Percentiles rank a stretch among this genome's conserved stretches.
These are phyloP conservation scores for Mus spretus DNA, from an alignment of 2,797 vertebrate genomes.

Conservation along the genomic window DNA sequence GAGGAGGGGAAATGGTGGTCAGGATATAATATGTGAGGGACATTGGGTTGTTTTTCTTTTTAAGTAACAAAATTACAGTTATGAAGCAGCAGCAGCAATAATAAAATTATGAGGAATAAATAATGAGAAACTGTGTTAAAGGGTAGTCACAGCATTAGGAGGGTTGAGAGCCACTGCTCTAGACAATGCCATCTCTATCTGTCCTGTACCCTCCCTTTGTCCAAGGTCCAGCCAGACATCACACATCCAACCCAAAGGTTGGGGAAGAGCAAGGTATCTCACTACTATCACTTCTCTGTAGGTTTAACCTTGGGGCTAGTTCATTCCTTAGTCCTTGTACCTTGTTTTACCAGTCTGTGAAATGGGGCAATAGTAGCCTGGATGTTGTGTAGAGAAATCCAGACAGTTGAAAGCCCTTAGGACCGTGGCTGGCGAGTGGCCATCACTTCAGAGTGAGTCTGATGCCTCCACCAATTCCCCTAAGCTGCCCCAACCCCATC, in stretches of 20 bases:
- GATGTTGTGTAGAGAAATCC: background rate
- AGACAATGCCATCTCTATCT: background rate
- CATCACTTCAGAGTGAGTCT: background rate
- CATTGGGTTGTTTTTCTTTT: background rate
- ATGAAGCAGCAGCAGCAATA: background rate
- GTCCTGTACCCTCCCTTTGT: background rate
- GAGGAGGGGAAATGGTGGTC: background rate
- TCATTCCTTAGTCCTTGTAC: background rate
- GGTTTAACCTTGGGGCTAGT: slow-evolving; percentile 4
- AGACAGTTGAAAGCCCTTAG: background rate
- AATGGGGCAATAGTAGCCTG: background rate
- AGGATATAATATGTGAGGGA: background rate
- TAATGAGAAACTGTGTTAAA: background rate
- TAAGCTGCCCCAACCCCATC: background rate
- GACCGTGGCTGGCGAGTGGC: background rate
- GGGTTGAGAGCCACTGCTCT: background rate
- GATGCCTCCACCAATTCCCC: background rate
- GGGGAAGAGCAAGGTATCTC: background rate
- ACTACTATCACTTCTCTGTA: background rate
- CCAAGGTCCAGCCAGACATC: slow-evolving; percentile 5
- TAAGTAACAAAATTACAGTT: background rate
- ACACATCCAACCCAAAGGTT: background rate
- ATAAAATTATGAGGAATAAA: background rate
- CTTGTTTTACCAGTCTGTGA: slow-evolving; percentile 11
- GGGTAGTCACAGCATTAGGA: background rate